A percentile compares a stretch with the other conserved stretches of the same genome.
phyloP scores from a whole-genome alignment of 2,797 vertebrate genomes.

The Clarias platycephalus region DNA sequence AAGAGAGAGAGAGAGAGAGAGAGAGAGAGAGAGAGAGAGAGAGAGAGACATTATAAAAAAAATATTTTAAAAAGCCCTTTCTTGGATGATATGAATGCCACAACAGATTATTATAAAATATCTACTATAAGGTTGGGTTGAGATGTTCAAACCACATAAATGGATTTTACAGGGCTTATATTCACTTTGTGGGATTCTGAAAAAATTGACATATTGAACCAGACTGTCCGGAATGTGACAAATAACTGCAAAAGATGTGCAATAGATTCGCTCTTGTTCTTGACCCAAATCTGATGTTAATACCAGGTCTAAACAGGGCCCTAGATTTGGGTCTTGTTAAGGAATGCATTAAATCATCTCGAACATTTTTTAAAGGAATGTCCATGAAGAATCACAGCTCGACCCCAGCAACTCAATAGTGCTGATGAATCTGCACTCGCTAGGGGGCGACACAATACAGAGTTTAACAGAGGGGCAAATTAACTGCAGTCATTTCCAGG shows the following conservation, averaged over 20 bases:
- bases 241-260: neutral
- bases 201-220: neutral
- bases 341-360: neutral
- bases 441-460: constrained; percentile 73
- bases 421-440: constrained; percentile 19
- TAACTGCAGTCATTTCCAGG: constrained; percentile 1
- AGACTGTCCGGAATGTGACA: neutral
- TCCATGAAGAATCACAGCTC: constrained; percentile 31
- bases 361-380: neutral
- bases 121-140: neutral
- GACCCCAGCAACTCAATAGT: neutral
- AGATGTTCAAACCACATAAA: neutral
- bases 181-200: neutral
- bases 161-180: neutral
- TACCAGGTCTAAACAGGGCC: neutral
- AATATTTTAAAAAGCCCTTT: neutral
- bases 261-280: neutral
- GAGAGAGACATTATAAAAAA: neutral
- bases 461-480: neutral
- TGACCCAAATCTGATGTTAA: neutral
- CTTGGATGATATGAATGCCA: neutral
- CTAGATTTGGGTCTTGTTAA: neutral
- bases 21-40: neutral
- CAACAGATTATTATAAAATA: neutral
- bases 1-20: neutral